Evolutionary conservation across 2,113 vertebrate species (phyloP), one percentile per base, ranked within the genome.

Genomic region (Carassius carassius): DNA sequence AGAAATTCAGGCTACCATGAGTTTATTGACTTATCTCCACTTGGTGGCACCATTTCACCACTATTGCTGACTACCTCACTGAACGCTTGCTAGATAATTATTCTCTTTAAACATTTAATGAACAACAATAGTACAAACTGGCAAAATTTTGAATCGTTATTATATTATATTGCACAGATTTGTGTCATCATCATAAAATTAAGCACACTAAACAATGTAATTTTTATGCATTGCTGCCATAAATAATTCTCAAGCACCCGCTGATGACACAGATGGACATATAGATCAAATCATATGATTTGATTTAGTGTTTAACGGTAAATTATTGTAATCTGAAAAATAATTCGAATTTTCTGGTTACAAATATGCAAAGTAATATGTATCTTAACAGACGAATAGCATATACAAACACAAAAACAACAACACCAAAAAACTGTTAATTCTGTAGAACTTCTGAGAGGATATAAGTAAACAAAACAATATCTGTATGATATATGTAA

Each of bases 41-140:
- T 88, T n/a, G 87, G 90, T 85, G 93, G 93, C 91, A 90, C 91
- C 89, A 90, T 91, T 90, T 91, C 56, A 94, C 93, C 92, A 87
- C 84, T 88, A 90, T 56, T 70, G 32, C 44, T 41, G 47, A 72
- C 21, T 11, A 17, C 17, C 67, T 19, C 19, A 47, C 19, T 47
- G 37, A 73, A 21, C 12, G 25, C n/a, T 32, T 47, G 17, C 12
- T 69, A 3, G 41, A 32, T 7, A 2, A 25, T 3, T 79, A 1
- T 79, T 10, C 21, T 23, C 14, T 23, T 29, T 29, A 29, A 41
- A 14, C 21, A 7, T 73, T 73, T 47, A 47, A 58, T 21, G 5
- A 73, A 47, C 21, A 73, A 23, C 23, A 73, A 73, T 23, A 47
- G 21, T 23, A 47, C 37, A 73, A 23, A 75, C 49, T 10, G 29